These are phyloP conservation scores for Phortica okadai DNA, from an alignment of 2,888 invertebrate species.

Conservation along the genomic window DNA sequence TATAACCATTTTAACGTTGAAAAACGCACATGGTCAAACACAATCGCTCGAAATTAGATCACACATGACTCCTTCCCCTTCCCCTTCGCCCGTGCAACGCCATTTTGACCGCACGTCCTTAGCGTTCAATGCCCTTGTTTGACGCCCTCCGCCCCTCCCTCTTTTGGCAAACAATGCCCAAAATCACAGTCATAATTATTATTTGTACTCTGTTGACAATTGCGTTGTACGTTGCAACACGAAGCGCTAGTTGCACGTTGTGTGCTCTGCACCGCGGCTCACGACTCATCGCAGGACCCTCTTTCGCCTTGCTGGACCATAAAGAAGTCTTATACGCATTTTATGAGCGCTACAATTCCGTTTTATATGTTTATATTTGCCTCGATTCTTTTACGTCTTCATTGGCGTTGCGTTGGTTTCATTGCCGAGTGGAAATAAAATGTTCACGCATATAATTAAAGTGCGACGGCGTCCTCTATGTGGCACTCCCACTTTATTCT, in stretches of 20 bases:
- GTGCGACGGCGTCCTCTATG: not conserved
- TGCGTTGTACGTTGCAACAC: conserved; percentile 62
- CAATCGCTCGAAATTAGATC: conserved; percentile 19
- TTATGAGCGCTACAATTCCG: conserved; percentile 37
- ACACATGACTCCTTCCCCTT: not conserved
- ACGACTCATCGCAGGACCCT: not conserved
- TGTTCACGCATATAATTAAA: conserved; percentile 19
- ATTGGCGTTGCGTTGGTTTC: not conserved
- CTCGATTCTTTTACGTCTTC: not conserved
- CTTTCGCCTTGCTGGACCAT: conserved; percentile 62
- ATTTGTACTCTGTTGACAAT: not conserved
- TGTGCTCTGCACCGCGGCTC: not conserved
- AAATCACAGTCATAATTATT: conserved; percentile 67
- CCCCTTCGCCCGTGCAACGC: not conserved
- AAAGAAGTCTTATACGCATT: conserved; percentile 58
- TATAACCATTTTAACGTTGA: not conserved
- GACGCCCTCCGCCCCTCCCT: too few species aligned
- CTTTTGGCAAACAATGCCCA: conserved; percentile 29
- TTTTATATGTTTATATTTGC: conserved; percentile 20
- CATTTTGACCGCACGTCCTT: too few species aligned
- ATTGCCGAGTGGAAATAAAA: not conserved
- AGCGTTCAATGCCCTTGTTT: too few species aligned
- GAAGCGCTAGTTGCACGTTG: not conserved
- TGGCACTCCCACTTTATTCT: too few species aligned
- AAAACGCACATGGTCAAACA: conserved; percentile 26